Conservation (phyloP, 2,888 invertebrate species). For the Thymelicus sylvestris region DNA sequence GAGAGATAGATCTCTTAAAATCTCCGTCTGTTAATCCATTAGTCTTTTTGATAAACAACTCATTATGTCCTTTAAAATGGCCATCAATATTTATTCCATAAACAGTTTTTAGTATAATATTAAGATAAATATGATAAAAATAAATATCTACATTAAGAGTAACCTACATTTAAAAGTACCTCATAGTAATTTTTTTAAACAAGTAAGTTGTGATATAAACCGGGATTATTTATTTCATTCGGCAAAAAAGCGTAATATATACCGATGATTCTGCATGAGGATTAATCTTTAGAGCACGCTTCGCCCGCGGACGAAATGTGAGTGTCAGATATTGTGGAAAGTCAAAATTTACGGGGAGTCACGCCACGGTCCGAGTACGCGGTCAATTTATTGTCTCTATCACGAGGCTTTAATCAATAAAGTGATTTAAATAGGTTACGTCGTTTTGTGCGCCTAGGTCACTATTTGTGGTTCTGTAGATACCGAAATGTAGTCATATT, state of each 20-base stretch:
- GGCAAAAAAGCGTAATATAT: conserved; percentile 5
- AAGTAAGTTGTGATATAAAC: too few species aligned
- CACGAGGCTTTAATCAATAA: conserved; percentile 55
- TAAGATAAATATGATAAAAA: too few species aligned
- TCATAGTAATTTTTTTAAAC: too few species aligned
- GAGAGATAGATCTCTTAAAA: too few species aligned
- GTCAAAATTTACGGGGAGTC: conserved; percentile 69
- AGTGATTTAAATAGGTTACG: conserved; percentile 62
- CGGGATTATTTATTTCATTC: not conserved
- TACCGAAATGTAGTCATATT: not conserved
- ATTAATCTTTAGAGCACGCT: conserved; percentile 67
- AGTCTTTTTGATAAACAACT: too few species aligned
- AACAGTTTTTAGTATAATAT: too few species aligned
- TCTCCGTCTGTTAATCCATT: too few species aligned
- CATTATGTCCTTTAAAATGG: too few species aligned
- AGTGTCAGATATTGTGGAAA: conserved; percentile 58
- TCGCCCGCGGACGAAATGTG: conserved; percentile 60
- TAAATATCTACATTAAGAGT: too few species aligned
- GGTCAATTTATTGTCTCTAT: conserved; percentile 67
- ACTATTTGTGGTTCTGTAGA: conserved; percentile 10
- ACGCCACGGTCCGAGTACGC: conserved; percentile 52
- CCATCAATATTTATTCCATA: too few species aligned
- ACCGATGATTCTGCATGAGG: conserved; percentile 47
- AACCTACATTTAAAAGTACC: too few species aligned
- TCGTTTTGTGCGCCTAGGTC: conserved; percentile 43